phyloP scores from a whole-genome alignment of 1,140 invertebrate genomes.

The Cydia pomonella region DNA sequence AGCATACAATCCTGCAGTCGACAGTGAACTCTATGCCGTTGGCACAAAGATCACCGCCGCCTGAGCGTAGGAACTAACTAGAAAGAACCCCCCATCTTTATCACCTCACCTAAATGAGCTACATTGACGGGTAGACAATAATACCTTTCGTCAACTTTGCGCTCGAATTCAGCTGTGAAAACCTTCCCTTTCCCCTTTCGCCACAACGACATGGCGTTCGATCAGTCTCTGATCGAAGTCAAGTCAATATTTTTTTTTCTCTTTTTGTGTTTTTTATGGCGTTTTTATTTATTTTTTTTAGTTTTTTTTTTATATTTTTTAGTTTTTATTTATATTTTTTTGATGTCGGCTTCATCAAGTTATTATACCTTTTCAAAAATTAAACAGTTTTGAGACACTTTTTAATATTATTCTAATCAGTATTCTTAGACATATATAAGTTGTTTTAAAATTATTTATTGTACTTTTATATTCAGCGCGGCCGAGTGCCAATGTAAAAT shows the following conservation, averaged over 20 bases:
- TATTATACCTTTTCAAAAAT: slow-evolving; percentile 63
- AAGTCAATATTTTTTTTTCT: slow-evolving; percentile 53
- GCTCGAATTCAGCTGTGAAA: background rate
- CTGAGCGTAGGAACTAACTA: background rate
- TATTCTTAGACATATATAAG: slow-evolving; percentile 69
- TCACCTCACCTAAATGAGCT: background rate
- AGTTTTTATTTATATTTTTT: slow-evolving; percentile 55
- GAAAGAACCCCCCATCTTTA: background rate
- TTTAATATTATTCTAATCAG: slow-evolving; percentile 58
- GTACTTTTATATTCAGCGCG: slow-evolving; percentile 66
- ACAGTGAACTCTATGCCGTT: background rate
- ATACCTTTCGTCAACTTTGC: background rate
- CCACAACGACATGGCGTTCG: slow-evolving; percentile 48
- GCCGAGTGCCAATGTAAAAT: slow-evolving; percentile 68
- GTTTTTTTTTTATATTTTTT: slow-evolving; percentile 55
- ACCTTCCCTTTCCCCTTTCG: background rate
- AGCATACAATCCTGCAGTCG: background rate
- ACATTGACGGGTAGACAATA: background rate
- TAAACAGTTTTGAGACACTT: slow-evolving; percentile 68
- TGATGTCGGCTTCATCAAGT: slow-evolving; percentile 40
- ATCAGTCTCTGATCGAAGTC: slow-evolving; percentile 53
- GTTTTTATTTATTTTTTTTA: slow-evolving; percentile 52
- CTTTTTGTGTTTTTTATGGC: slow-evolving; percentile 48
- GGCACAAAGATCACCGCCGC: background rate
- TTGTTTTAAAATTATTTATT: slow-evolving; percentile 71